Evolutionary conservation across 2,888 invertebrate genomes (phyloP), one percentile per base, ranked within the genome.

Genomic region (Melipona bicolor): DNA sequence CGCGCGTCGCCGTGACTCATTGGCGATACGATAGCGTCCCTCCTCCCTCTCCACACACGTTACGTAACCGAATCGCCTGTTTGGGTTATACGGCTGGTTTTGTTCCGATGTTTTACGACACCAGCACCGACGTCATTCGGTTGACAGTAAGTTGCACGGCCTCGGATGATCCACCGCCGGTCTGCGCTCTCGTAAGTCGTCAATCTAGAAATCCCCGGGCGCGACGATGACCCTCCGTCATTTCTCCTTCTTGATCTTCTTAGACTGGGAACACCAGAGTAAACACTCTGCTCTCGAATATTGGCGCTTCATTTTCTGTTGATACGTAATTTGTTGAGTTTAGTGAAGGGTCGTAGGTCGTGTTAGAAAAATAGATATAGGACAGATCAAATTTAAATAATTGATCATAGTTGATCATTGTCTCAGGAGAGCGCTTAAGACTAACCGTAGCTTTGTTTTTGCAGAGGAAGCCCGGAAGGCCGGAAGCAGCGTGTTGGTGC

Each of bases 401-500:
- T 43, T 11, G 43, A 43, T 43, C 43, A 1, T 9, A 1, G 43
- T 9, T 11, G 9, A 27, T 0, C n/a, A n/a, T n/a, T n/a, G n/a
- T n/a, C n/a, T 13, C 2, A 0, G 0, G 11, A 5, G 19, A 5
- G 4, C 0, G 1, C 9, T 13, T 19, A 3, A 27, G 6, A 24
- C 0, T 61, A 62, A 74, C 27, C 2, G 27, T 49, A 6, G 1
- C 21, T 24, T 21, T 70, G 9, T 52, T 32, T 6, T 96, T 96
- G 27, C 96, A 97, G 97, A 97, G 94, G 96, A 96, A 94, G 97
- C 97, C 68, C 95, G 96, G 95, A 96, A 96, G 95, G 96, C 94
- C 78, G 97, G 95, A 91, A 96, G 95, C 93, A 96, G 97, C 92
- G 98, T 99, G 62, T 95, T 99, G 93, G 97, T 99, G 83, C 99